phyloP scores from a whole-genome alignment of 2,888 invertebrate species.

The Melangyna quadrimaculata region DNA sequence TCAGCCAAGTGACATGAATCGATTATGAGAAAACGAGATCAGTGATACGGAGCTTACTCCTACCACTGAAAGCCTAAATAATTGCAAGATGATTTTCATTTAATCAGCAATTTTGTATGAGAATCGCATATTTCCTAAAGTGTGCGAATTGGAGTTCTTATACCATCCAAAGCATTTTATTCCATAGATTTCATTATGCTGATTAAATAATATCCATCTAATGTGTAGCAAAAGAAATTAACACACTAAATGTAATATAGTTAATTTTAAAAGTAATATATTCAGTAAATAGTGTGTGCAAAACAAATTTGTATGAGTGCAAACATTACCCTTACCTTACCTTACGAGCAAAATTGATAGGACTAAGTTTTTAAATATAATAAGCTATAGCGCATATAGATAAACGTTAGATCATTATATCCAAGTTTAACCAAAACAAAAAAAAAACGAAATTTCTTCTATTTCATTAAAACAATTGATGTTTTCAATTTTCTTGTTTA shows the following conservation, averaged over 20 bases:
- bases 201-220: background rate
- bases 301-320: background rate
- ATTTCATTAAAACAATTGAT: background rate
- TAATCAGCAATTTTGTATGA: background rate
- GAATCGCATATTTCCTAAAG: background rate
- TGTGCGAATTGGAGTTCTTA: background rate
- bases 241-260: conserved; percentile 21
- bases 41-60: conserved; percentile 6
- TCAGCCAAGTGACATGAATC: conserved; percentile 80
- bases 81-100: conserved; percentile 3
- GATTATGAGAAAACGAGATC: conserved; percentile 37
- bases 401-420: background rate
- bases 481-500: background rate
- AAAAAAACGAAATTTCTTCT: background rate
- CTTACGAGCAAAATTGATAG: conserved; percentile 3
- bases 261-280: conserved; percentile 15
- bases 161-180: conserved; percentile 2
- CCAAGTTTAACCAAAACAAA: background rate
- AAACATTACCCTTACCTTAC: background rate
- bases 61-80: conserved; percentile 20
- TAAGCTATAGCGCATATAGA: conserved; percentile 4
- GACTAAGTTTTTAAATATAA: conserved; percentile 12
- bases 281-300: conserved; percentile 3
- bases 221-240: background rate
- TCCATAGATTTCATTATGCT: background rate